Evolutionary conservation across 2,888 invertebrate species (phyloP).

Genomic region (Euspilapteryx auroguttella): DNA sequence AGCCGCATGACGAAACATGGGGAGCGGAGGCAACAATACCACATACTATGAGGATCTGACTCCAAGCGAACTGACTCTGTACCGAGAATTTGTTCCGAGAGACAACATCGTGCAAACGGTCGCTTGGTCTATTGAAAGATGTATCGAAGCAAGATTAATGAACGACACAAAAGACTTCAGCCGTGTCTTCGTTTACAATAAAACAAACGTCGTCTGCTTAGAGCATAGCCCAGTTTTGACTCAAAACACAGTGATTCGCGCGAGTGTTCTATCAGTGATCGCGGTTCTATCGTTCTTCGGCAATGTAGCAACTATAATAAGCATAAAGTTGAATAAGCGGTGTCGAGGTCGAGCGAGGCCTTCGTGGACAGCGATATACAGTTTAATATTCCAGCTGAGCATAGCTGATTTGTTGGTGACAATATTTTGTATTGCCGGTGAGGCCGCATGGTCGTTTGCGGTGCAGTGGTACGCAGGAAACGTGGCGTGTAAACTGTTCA

Average conservation of each 20-base stretch:
- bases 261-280: conserved; percentile 68
- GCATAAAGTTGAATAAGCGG: conserved; percentile 67
- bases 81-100: conserved; percentile 17
- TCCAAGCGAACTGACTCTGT: conserved; percentile 19
- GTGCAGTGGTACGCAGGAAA: conserved; percentile 83
- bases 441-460: conserved; percentile 79
- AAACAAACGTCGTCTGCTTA: conserved; percentile 38
- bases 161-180: conserved; percentile 22
- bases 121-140: conserved; percentile 36
- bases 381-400: conserved; percentile 79
- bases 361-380: conserved; percentile 73
- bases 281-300: conserved; percentile 73
- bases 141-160: conserved; percentile 21
- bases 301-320: conserved; percentile 76
- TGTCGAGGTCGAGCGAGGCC: conserved; percentile 59
- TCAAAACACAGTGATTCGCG: conserved; percentile 64
- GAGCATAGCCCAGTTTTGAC: conserved; percentile 72
- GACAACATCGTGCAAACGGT: conserved; percentile 15
- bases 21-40: conserved; percentile 44
- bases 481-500: conserved; percentile 75
- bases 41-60: conserved; percentile 36
- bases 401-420: conserved; percentile 82
- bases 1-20: conserved; percentile 52
- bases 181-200: conserved; percentile 24
- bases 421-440: conserved; percentile 78